These are phyloP conservation scores for Sphaeramia orbicularis DNA, from an alignment of 2,797 vertebrate genomes.

Conservation along the genomic window DNA sequence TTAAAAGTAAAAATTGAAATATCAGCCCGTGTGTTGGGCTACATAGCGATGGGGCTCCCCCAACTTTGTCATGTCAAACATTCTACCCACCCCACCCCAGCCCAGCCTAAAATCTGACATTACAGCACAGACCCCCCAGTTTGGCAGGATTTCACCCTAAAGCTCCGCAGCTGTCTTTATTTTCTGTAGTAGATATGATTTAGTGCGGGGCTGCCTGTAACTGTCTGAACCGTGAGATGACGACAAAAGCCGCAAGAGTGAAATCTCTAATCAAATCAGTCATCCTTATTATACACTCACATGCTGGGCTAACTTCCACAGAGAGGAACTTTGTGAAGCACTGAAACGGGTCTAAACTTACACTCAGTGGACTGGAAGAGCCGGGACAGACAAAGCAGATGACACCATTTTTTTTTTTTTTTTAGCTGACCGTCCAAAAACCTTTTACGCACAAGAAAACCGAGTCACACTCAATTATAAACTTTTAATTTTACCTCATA, in stretches of 20 bases:
- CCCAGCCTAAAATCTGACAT: constrained; percentile 33
- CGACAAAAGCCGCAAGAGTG: constrained; percentile 35
- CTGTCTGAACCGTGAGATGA: constrained; percentile 26
- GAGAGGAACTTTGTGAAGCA: constrained; percentile 1
- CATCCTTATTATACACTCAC: constrained; percentile 51
- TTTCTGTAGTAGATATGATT: constrained; percentile 53
- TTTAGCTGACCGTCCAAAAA: too few relatives aligned
- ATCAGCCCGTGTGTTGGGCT: constrained; percentile 64
- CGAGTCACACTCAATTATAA: not conserved
- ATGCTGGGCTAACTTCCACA: constrained; percentile 24
- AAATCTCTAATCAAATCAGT: constrained; percentile 67
- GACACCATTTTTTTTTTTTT: too few relatives aligned
- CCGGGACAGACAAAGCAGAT: too few relatives aligned
- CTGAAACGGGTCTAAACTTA: not conserved
- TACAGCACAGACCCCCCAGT: constrained; percentile 47
- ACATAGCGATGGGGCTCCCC: constrained; percentile 12
- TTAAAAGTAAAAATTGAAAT: constrained; percentile 76
- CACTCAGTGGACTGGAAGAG: too few relatives aligned
- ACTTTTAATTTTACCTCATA: constrained; percentile 11
- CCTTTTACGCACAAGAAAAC: too few relatives aligned
- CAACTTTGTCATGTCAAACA: constrained; percentile 57
- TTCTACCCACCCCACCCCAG: constrained; percentile 34
- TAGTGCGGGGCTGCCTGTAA: constrained; percentile 39
- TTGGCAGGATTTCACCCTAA: constrained; percentile 42
- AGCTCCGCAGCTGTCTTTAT: constrained; percentile 49